Percentiles rank a stretch among this genome's conserved stretches.
Evolutionary conservation across 2,888 invertebrate genomes (phyloP).

Genomic region (Hymenopus coronatus): DNA sequence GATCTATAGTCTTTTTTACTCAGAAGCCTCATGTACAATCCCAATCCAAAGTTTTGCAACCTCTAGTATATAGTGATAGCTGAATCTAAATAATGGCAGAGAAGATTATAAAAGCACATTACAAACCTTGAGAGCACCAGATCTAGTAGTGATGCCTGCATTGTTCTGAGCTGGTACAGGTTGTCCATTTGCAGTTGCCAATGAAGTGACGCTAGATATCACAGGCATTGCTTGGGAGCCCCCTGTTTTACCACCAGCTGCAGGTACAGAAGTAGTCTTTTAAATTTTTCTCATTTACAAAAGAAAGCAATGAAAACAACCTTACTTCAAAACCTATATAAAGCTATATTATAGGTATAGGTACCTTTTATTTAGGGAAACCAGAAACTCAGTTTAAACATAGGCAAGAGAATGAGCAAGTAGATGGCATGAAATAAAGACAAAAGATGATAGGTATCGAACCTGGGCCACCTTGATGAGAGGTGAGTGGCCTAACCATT

Average conservation of each 20-base stretch:
- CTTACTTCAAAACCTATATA: background rate
- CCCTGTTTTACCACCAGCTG: slow-evolving; percentile 7
- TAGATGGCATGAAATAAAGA: too few species aligned
- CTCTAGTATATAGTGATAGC: background rate
- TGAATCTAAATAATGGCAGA: background rate
- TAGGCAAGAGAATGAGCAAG: too few species aligned
- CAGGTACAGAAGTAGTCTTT: background rate
- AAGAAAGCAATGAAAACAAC: background rate
- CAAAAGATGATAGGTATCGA: too few species aligned
- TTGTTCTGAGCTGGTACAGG: slow-evolving; percentile 1
- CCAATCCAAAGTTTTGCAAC: too few species aligned
- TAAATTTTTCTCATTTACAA: background rate
- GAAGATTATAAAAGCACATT: background rate
- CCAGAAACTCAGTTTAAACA: too few species aligned
- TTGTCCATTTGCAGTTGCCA: slow-evolving; percentile 48
- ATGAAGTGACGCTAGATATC: slow-evolving; percentile 69
- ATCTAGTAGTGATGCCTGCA: slow-evolving; percentile 7
- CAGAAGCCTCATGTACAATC: too few species aligned
- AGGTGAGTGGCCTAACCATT: too few species aligned
- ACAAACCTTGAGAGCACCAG: slow-evolving; percentile 11
- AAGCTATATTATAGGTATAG: background rate
- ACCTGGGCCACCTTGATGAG: too few species aligned
- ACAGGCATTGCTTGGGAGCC: slow-evolving; percentile 57
- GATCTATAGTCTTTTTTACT: too few species aligned
- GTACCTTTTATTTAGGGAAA: too few species aligned